A percentile compares a stretch with the other conserved stretches of the same genome.
Conservation (phyloP, 2,113 vertebrate species). For the Xenopus borealis region DNA sequence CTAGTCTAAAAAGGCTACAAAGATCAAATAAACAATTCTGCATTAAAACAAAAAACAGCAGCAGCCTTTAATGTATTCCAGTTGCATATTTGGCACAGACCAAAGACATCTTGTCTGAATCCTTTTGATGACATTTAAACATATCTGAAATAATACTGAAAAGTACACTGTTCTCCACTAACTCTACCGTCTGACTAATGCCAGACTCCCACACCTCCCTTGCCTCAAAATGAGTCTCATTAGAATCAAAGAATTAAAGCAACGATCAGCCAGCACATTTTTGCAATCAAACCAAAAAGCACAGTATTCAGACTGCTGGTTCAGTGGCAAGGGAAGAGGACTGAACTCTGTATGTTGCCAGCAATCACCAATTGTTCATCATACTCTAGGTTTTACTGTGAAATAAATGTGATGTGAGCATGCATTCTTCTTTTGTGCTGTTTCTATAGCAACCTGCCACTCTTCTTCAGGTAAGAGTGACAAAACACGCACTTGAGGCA, state of each 20-base stretch:
- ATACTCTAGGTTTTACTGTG: not conserved
- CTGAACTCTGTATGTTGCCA: not conserved
- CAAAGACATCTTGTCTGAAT: not conserved
- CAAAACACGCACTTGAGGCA: conserved; percentile 34
- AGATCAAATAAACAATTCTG: too few species aligned
- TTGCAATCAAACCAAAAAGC: not conserved
- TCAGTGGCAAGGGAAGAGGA: not conserved
- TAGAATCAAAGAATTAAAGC: conserved; percentile 2
- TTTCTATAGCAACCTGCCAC: conserved; percentile 33
- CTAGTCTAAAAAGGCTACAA: too few species aligned
- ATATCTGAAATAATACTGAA: not conserved
- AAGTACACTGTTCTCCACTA: not conserved
- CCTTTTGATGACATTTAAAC: conserved; percentile 5
- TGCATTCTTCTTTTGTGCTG: conserved; percentile 4
- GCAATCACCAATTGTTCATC: not conserved
- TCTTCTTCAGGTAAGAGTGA: conserved; percentile 36
- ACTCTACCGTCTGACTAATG: conserved; percentile 4
- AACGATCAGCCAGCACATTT: not conserved
- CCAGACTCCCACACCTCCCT: conserved; percentile 15
- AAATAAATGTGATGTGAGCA: not conserved
- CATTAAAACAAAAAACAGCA: too few species aligned
- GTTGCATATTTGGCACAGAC: not conserved
- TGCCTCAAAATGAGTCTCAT: conserved; percentile 3
- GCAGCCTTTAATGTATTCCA: not conserved
- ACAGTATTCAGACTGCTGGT: not conserved